These are phyloP conservation scores for Fragum whitleyi DNA, from an alignment of 2,888 invertebrate genomes.

Conservation along the genomic window DNA sequence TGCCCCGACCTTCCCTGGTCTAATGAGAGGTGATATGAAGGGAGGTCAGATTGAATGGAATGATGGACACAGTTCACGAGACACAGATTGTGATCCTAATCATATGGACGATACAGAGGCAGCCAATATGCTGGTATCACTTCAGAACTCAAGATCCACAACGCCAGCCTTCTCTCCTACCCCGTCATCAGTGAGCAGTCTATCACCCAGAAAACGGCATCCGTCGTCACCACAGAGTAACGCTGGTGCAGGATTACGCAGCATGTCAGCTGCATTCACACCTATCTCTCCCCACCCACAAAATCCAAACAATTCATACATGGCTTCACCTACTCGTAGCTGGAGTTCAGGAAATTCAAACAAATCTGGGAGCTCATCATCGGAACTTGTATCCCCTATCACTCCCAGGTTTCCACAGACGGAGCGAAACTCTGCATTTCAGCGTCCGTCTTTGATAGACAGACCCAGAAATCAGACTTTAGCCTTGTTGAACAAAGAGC, in stretches of 20 bases:
- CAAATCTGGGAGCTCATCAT: slow-evolving; percentile 81
- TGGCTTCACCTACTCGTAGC: slow-evolving; percentile 78
- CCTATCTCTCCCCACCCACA: slow-evolving; percentile 89
- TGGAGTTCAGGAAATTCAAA: slow-evolving; percentile 79
- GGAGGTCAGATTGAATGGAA: slow-evolving; percentile 90
- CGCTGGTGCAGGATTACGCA: slow-evolving; percentile 88
- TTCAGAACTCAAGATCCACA: slow-evolving; percentile 96
- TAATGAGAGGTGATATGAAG: slow-evolving; percentile 82
- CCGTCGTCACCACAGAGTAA: slow-evolving; percentile 78
- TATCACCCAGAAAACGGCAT: slow-evolving; percentile 68
- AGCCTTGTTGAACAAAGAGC: slow-evolving; percentile 74
- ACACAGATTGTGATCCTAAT: slow-evolving; percentile 90
- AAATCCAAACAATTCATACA: slow-evolving; percentile 75
- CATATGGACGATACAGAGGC: slow-evolving; percentile 95
- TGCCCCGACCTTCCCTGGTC: slow-evolving; percentile 78
- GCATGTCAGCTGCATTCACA: slow-evolving; percentile 91
- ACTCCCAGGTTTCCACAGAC: slow-evolving; percentile 75
- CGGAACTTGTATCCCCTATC: slow-evolving; percentile 81
- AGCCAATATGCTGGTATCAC: slow-evolving; percentile 97
- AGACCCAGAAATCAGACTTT: slow-evolving; percentile 52
- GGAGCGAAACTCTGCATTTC: slow-evolving; percentile 69
- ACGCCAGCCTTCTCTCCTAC: slow-evolving; percentile 91
- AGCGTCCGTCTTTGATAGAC: slow-evolving; percentile 66
- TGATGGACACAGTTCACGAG: slow-evolving; percentile 91
- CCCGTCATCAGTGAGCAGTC: slow-evolving; percentile 59